A percentile compares a stretch with the other conserved stretches of the same genome.
Evolutionary conservation across 2,113 vertebrate genomes (phyloP).

Genomic region (Shinisaurus crocodilurus): DNA sequence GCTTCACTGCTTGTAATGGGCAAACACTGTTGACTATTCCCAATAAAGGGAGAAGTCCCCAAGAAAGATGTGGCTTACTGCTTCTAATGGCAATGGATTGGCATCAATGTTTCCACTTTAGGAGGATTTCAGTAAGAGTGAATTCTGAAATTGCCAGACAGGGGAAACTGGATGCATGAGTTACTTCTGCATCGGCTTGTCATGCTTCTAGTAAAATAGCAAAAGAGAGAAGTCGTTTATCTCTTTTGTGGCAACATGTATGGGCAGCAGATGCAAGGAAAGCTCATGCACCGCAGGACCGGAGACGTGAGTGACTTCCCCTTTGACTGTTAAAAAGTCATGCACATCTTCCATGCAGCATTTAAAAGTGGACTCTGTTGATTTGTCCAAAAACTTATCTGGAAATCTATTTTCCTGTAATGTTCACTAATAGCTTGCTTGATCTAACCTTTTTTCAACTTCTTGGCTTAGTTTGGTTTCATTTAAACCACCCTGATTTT

Average conservation of each 20-base stretch:
- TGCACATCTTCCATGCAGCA: background rate
- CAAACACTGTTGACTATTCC: background rate
- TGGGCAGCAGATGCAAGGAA: background rate
- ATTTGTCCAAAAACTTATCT: background rate
- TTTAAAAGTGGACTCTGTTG: background rate
- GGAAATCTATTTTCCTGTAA: background rate
- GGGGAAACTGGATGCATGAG: background rate
- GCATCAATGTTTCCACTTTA: background rate
- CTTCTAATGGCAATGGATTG: background rate
- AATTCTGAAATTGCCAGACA: background rate
- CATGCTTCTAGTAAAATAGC: background rate
- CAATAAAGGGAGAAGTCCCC: background rate
- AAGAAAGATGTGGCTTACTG: background rate
- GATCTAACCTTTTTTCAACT: background rate
- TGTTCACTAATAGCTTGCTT: background rate
- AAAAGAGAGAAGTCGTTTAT: background rate
- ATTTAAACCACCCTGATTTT: background rate
- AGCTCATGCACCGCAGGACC: background rate
- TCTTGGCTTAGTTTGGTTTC: background rate
- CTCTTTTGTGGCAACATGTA: background rate
- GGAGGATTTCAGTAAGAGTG: background rate
- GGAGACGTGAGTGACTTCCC: background rate
- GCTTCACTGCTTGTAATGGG: background rate
- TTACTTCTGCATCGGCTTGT: background rate
- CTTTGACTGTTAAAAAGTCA: background rate